phyloP scores from a whole-genome alignment of 2,113 vertebrate species.

The Pholis gunnellus region DNA sequence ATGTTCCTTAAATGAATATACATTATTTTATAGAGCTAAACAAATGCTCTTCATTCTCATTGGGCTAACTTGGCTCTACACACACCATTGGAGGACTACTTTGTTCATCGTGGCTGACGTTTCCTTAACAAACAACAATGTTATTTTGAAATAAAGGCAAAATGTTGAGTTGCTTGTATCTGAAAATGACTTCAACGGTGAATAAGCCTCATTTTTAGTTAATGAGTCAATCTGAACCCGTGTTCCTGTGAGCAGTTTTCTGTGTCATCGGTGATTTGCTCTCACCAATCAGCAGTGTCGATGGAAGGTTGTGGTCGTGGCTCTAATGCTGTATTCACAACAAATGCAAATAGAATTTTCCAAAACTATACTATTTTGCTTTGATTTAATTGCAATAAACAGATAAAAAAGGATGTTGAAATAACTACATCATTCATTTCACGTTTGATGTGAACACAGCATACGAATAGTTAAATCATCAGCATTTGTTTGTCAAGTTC shows the following conservation, averaged over 20 bases:
- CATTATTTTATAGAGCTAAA: background rate
- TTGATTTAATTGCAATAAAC: too few relatives aligned
- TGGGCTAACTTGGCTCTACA: background rate
- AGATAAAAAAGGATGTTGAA: too few relatives aligned
- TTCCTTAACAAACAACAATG: background rate
- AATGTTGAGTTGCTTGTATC: background rate
- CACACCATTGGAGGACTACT: background rate
- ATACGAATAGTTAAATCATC: background rate
- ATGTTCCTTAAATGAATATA: background rate
- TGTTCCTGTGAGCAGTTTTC: background rate
- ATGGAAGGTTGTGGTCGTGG: too few relatives aligned
- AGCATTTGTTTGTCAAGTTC: constrained; percentile 3
- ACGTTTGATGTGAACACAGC: too few relatives aligned
- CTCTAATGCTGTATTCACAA: too few relatives aligned
- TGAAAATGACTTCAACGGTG: background rate
- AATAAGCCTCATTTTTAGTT: background rate
- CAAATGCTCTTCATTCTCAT: background rate
- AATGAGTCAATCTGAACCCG: background rate
- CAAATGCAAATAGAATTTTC: too few relatives aligned
- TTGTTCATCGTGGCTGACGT: background rate
- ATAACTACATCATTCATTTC: too few relatives aligned
- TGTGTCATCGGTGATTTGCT: background rate
- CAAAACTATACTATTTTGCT: too few relatives aligned
- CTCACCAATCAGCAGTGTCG: too few relatives aligned
- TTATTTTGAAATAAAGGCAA: background rate